These are phyloP conservation scores for Pionites leucogaster DNA, from an alignment of 2,113 vertebrate genomes.

Conservation along the genomic window DNA sequence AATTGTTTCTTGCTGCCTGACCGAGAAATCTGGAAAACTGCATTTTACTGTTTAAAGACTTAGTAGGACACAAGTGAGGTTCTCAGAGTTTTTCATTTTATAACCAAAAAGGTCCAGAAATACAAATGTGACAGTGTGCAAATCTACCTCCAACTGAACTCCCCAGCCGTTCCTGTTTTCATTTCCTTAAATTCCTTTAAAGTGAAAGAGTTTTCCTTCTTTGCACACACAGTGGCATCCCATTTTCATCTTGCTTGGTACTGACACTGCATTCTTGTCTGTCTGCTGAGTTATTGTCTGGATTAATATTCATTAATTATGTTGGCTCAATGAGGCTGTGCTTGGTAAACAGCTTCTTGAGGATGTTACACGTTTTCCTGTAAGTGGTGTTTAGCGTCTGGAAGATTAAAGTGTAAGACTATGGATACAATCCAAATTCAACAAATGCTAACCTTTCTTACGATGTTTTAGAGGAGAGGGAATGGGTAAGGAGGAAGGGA, in stretches of 20 bases:
- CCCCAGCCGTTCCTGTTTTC: background rate
- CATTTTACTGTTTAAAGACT: background rate
- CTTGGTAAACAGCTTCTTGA: conserved; percentile 47
- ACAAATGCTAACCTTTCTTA: background rate
- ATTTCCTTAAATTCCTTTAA: background rate
- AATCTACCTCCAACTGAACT: background rate
- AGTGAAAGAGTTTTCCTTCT: background rate
- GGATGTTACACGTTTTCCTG: background rate
- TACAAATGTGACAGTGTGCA: background rate
- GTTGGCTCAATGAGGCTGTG: background rate
- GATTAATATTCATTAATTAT: conserved; percentile 52
- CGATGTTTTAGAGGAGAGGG: background rate
- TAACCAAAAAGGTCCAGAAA: background rate
- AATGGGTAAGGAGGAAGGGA: background rate
- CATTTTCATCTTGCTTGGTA: conserved; percentile 17
- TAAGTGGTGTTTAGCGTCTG: background rate
- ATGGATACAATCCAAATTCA: background rate
- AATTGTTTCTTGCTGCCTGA: background rate
- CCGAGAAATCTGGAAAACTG: background rate
- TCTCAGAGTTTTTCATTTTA: background rate
- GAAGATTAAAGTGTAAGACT: conserved; percentile 25
- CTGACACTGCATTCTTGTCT: conserved; percentile 23
- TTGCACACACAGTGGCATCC: background rate
- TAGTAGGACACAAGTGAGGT: background rate
- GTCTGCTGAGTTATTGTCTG: conserved; percentile 40